These are phyloP conservation scores for Heteromurus nitidus DNA, from an alignment of 2,888 invertebrate species.

Conservation along the genomic window DNA sequence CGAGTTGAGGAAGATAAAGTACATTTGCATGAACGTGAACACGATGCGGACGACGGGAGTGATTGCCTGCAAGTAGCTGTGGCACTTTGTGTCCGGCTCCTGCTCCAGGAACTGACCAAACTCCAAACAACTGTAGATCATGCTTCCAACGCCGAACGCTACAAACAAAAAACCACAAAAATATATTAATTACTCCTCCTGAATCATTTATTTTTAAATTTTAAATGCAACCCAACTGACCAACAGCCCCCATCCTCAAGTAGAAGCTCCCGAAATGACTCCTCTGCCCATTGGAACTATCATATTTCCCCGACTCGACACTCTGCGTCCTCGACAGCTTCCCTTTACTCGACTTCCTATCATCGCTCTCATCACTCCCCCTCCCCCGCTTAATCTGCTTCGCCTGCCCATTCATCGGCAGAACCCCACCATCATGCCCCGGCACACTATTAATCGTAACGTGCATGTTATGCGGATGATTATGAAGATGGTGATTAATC, in stretches of 20 bases:
- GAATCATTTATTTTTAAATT: neutral
- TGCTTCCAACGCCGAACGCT: constrained; percentile 98
- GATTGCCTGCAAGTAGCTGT: constrained; percentile 90
- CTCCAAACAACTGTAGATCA: constrained; percentile 96
- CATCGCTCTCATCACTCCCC: too few species aligned
- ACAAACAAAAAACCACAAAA: neutral
- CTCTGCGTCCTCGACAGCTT: constrained; percentile 49
- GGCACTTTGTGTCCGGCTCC: constrained; percentile 91
- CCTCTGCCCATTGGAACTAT: constrained; percentile 26
- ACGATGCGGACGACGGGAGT: constrained; percentile 95
- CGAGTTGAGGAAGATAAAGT: constrained; percentile 94
- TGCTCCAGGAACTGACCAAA: constrained; percentile 96
- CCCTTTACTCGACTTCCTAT: constrained; percentile 29
- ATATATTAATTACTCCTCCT: neutral
- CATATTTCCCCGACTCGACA: constrained; percentile 52
- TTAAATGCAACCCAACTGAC: constrained; percentile 12
- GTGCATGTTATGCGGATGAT: constrained; percentile 39
- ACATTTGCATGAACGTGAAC: constrained; percentile 98
- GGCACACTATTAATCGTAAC: constrained; percentile 49
- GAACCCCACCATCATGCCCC: constrained; percentile 49
- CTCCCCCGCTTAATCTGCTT: too few species aligned
- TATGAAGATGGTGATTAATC: constrained; percentile 28
- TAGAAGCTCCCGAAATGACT: constrained; percentile 77
- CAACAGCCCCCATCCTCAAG: constrained; percentile 71
- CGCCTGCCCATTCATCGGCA: neutral